These are phyloP conservation scores for Rhopilema esculentum DNA, from an alignment of 30 jellyfish, hydroid and myxozoan species.

Conservation along the genomic window DNA sequence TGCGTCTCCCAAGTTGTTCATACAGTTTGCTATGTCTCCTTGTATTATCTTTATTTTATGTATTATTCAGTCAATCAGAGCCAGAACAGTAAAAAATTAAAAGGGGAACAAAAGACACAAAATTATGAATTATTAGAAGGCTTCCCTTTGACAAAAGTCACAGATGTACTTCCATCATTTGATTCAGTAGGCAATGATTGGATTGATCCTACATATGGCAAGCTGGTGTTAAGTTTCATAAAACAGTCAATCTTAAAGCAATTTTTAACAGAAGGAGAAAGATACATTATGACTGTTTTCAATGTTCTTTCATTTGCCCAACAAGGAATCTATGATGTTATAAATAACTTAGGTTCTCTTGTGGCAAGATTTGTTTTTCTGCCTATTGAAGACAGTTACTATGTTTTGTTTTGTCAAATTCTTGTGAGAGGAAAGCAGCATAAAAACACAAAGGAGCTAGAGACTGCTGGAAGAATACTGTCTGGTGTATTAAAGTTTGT, in stretches of 20 bases:
- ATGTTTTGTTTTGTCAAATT: constrained; percentile 83
- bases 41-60: constrained; percentile 68
- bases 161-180: constrained; percentile 79
- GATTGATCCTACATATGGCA: constrained; percentile 44
- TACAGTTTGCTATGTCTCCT: constrained; percentile 45
- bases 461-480: constrained; percentile 70
- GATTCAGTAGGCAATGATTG: neutral
- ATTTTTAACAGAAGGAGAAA: constrained; percentile 95
- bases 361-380: constrained; percentile 95
- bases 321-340: constrained; percentile 94
- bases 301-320: constrained; percentile 72
- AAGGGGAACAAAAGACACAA: constrained; percentile 6
- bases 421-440: constrained; percentile 72
- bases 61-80: constrained; percentile 8
- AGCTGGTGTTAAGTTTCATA: constrained; percentile 78
- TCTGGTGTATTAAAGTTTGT: constrained; percentile 88
- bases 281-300: constrained; percentile 92
- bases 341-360: constrained; percentile 94
- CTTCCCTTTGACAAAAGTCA: constrained; percentile 51
- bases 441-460: constrained; percentile 20
- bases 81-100: neutral
- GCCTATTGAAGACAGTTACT: constrained; percentile 97
- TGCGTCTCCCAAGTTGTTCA: constrained; percentile 79
- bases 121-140: neutral
- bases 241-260: constrained; percentile 92